phyloP scores from a whole-genome alignment of 1,140 invertebrate genomes.

The Homarus americanus region DNA sequence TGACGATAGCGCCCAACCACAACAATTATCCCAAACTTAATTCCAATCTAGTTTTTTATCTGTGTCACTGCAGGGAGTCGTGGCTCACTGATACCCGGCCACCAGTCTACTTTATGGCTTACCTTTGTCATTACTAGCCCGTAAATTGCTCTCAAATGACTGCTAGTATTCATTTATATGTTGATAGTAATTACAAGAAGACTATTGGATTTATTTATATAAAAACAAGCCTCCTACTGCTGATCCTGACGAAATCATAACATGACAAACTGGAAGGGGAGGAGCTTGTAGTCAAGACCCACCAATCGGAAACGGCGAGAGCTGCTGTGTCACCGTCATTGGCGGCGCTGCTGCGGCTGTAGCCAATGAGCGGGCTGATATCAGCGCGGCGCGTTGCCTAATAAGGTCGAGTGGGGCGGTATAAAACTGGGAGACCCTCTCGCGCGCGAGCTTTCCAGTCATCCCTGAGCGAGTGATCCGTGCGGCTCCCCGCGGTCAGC shows the following conservation, averaged over 20 bases:
- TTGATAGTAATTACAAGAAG: background rate
- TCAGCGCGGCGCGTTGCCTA: conserved; percentile 14
- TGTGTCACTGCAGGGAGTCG: too few species aligned
- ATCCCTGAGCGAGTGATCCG: conserved; percentile 41
- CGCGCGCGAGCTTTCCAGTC: conserved; percentile 64
- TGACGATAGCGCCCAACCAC: background rate
- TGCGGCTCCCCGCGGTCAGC: background rate
- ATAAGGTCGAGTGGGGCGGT: conserved; percentile 44
- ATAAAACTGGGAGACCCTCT: conserved; percentile 38
- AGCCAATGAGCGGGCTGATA: conserved; percentile 20
- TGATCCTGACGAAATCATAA: background rate
- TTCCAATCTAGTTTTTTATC: too few species aligned
- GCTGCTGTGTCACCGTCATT: background rate
- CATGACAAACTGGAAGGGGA: conserved; percentile 19
- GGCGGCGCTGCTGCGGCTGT: background rate
- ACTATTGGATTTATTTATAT: too few species aligned
- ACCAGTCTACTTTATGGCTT: background rate
- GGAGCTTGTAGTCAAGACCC: background rate
- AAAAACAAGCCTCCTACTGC: background rate
- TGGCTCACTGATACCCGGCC: background rate
- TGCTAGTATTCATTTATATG: background rate
- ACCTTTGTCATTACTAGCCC: too few species aligned
- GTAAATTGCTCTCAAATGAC: background rate
- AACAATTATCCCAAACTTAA: background rate
- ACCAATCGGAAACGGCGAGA: background rate